phyloP scores from a whole-genome alignment of 1,140 invertebrate species.

The Papilio glaucus region DNA sequence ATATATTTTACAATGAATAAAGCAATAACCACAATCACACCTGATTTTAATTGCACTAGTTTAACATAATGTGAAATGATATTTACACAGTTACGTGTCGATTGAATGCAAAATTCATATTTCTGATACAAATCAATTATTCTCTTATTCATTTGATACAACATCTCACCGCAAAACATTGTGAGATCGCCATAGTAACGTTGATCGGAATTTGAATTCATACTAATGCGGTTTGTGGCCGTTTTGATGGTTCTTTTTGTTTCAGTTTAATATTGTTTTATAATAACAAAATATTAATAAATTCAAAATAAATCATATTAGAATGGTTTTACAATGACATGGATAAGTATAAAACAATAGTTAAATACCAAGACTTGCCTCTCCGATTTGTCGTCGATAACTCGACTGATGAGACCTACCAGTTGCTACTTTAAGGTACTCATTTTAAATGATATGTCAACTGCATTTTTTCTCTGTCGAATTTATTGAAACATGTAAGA shows the following conservation, averaged over 20 bases:
- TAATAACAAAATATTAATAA: background rate
- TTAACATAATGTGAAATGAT: background rate
- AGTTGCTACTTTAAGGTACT: no score
- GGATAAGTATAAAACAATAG: no score
- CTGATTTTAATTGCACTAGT: background rate
- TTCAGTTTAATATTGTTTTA: background rate
- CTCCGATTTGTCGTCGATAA: no score
- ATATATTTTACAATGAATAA: no score
- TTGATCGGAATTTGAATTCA: background rate
- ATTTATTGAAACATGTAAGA: no score
- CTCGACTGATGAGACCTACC: no score
- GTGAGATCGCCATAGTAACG: background rate
- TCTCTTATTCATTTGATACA: background rate
- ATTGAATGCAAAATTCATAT: background rate
- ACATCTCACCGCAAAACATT: constrained; percentile 11
- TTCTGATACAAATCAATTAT: background rate
- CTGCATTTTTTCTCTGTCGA: no score
- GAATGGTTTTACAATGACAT: no score
- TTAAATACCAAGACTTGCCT: no score
- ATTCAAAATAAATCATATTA: no score
- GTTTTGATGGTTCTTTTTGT: constrained; percentile 1
- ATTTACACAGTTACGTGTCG: background rate
- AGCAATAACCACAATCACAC: background rate
- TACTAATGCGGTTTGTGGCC: background rate
- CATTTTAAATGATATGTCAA: no score